Evolutionary conservation across 1,140 invertebrate genomes (phyloP), one percentile per base, ranked within the genome.

Genomic region (Zaprionus camerounensis): DNA sequence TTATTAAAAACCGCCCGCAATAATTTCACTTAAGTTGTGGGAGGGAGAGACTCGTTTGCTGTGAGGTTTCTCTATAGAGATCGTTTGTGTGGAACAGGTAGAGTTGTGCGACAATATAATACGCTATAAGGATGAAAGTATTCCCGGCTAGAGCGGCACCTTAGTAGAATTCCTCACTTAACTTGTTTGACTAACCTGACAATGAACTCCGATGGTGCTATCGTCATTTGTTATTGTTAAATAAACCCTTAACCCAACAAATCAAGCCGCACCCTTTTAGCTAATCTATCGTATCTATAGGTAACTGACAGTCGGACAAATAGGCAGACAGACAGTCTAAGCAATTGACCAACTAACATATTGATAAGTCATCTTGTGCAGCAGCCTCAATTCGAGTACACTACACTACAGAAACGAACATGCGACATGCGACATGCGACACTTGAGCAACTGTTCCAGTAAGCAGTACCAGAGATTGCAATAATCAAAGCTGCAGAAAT

Each of bases 401-500:
- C 15, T 7, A 41, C 36, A 53, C 41, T 7, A 46, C 41, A 22
- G 9, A 34, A 6, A 28, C 6, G 26, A 28, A 20, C 26, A 31
- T 2, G 9, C 31, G 31, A 31, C 31, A 31, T 31, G 31, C 31
- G 31, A 31, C 13, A 38, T 9, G 22, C n/a, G 24, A 55, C 55
- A 49, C 31, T 34, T 5, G 22, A 51, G 20, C 57, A 49, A 49
- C 38, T 31, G 56, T 68, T 68, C 44, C 24, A 46, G 15, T 61
- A 36, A 41, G 5, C 20, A 31, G 26, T 71, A 20, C 41, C 36
- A 53, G 46, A 67, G 80, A 81, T 81, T 87, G 81, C 81, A 84
- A 78, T 87, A 87, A 88, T 88, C 83, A 88, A 84, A 84, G 73
- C 83, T 87, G 83, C 83, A 86, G 61, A 87, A 86, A 80, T 80